Evolutionary conservation across 1,140 invertebrate genomes (phyloP), one percentile per base, ranked within the genome.

Genomic region (Brachionus plicatilis): DNA sequence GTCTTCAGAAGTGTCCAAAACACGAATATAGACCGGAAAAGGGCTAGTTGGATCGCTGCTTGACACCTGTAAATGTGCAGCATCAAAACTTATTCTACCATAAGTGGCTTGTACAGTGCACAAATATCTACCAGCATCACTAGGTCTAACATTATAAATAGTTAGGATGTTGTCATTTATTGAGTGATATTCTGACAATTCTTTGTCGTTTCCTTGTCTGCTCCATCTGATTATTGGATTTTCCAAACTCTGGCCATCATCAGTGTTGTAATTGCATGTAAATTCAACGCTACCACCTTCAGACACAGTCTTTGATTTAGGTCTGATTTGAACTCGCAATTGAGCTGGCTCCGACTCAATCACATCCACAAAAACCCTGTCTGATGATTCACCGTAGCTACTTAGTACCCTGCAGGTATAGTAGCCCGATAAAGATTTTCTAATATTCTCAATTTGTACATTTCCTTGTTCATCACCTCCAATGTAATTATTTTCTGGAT

Each of bases 1-100:
- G 41, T 82, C 79, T n/a, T 17, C 41, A 1, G 79, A 53, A 12
- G 17, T 33, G n/a, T 82, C 79, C 3, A 82, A 47, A 45, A 82
- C 79, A 17, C 65, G 29, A 17, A 82, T 68, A 82, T 66, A 82
- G 17, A 82, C 79, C 17, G 79, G 79, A 65, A 82, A 82, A 41
- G 53, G 17, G 4, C 41, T 45, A 7, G 14, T 82, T 29, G 50
- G 9, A 65, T 82, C 79, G 12, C 7, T 27, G 20, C n/a, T 82
- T 24, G 53, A 65, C 33, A 82, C 60, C 29, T 82, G 79, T 41
- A 82, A 65, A 47, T 82, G 65, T 37, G 53, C 79, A 43, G 79
- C 79, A 68, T 82, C 72, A 29, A 76, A 76, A 14, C 72, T 47
- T 9, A 76, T 76, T 27, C 72, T 20, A 27, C 45, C 45, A 76